phyloP scores from a whole-genome alignment of 2,113 vertebrate species.

The Illadopsis cleaveri region DNA sequence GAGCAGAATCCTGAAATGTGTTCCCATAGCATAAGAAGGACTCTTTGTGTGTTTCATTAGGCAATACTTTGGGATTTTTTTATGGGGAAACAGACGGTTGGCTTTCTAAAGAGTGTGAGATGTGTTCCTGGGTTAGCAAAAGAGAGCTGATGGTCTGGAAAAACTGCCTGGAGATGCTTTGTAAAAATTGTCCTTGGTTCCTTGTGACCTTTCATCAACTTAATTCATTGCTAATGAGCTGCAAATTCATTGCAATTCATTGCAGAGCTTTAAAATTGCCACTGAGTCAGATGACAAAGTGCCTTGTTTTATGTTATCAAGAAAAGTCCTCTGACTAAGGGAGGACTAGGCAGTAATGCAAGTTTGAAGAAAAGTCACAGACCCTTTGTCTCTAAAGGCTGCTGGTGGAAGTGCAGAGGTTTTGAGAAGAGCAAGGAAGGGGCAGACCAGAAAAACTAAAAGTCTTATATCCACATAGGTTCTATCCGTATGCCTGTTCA shows the following conservation, averaged over 20 bases:
- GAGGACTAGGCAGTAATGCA: not conserved
- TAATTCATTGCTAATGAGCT: constrained; percentile 38
- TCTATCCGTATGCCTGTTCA: not conserved
- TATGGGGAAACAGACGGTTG: not conserved
- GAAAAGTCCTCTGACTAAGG: not conserved
- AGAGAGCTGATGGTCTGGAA: not conserved
- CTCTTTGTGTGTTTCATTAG: not conserved
- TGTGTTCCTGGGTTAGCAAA: not conserved
- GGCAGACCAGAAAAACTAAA: not conserved
- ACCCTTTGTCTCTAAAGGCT: not conserved
- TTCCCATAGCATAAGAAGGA: not conserved
- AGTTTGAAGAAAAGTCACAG: not conserved
- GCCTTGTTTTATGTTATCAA: not conserved
- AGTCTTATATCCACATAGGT: accelerated
- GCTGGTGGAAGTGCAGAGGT: not conserved
- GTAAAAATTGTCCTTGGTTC: constrained; percentile 36
- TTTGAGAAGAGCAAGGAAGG: not conserved
- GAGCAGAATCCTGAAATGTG: not conserved
- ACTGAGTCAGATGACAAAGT: not conserved
- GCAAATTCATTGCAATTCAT: constrained; percentile 17
- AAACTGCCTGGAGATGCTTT: constrained; percentile 12
- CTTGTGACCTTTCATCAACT: constrained; percentile 29
- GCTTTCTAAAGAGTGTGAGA: not conserved
- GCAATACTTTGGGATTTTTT: not conserved
- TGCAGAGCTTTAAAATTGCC: constrained; percentile 25